Evolutionary conservation across 2,888 invertebrate genomes (phyloP), one percentile per base, ranked within the genome.

Genomic region (Lasius platythorax): DNA sequence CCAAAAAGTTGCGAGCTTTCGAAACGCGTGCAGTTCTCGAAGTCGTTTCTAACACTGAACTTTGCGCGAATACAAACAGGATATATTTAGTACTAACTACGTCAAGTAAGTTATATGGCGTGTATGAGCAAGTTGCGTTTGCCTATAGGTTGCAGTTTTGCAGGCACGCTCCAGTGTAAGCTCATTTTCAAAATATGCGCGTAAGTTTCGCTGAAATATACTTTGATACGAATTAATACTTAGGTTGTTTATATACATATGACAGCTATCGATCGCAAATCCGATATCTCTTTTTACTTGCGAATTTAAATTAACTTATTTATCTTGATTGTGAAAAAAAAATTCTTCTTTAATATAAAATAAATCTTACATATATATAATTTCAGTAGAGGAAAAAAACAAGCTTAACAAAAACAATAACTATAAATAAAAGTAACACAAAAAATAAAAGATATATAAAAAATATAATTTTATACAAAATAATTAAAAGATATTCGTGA

Each of bases 401-500:
- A 15, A 66, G 40, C 9, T 40, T 40, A 40, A 40, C 11, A 40
- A 40, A 40, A 40, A 43, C 43, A 43, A 43, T 43, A 0, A 43
- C 43, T 33, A 33, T 2, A 33, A 43, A 43, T 43, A 43, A 43
- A 11, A 0, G 11, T 43, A 43, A 43, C 12, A 12, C 3, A 12
- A 43, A 43, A 43, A 43, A 11, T 43, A 43, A 43, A 11, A 12
- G 50, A 50, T 50, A 50, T 18, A 50, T 50, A 6, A 50, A 50
- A 46, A 68, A 23, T 28, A 28, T 23, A 23, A 43, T 50, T 50
- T 46, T 23, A 68, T 46, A 68, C 11, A 68, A 18, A 67, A 46
- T 46, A 43, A 68, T 68, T 68, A 46, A 1, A 68, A 68, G 46
- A 68, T 68, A 11, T 68, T 67, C 2, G 2, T 43, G 23, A 23